phyloP scores from a whole-genome alignment of 2,113 vertebrate genomes.

The Cromileptes altivelis region DNA sequence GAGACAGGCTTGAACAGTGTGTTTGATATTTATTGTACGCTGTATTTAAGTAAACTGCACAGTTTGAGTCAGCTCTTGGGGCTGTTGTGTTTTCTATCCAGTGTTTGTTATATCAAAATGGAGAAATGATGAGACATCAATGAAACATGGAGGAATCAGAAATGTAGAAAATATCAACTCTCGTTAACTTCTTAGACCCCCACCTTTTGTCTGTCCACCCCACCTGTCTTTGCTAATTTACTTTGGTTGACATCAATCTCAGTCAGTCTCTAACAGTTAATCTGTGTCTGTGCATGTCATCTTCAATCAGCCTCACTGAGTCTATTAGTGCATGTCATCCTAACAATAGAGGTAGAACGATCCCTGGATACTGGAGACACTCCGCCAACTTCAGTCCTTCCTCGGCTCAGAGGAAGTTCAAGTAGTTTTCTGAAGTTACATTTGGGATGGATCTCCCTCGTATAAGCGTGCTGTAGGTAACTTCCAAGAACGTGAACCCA shows the following conservation, averaged over 20 bases:
- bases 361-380: conserved; percentile 15
- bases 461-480: conserved; percentile 7
- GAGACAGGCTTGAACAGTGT: not conserved
- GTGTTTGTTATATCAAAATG: not conserved
- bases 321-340: conserved; percentile 29
- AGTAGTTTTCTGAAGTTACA: conserved; percentile 10
- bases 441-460: conserved; percentile 4
- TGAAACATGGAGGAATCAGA: conserved; percentile 16
- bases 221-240: conserved; percentile 49
- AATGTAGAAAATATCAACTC: conserved; percentile 29
- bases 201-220: conserved; percentile 11
- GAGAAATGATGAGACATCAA: conserved; percentile 11
- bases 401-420: conserved; percentile 14
- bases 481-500: conserved; percentile 37
- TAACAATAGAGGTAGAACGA: conserved; percentile 12
- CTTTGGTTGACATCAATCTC: conserved; percentile 54
- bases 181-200: conserved; percentile 5
- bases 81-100: not conserved
- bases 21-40: not conserved
- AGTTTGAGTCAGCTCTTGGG: not conserved
- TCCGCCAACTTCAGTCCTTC: conserved; percentile 7
- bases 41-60: not conserved
- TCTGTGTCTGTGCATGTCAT: conserved; percentile 50
- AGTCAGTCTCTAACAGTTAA: conserved; percentile 42
- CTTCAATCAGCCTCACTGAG: conserved; percentile 57